Conservation (phyloP, 2,113 vertebrate genomes). For the Paraplagusia blochii region DNA sequence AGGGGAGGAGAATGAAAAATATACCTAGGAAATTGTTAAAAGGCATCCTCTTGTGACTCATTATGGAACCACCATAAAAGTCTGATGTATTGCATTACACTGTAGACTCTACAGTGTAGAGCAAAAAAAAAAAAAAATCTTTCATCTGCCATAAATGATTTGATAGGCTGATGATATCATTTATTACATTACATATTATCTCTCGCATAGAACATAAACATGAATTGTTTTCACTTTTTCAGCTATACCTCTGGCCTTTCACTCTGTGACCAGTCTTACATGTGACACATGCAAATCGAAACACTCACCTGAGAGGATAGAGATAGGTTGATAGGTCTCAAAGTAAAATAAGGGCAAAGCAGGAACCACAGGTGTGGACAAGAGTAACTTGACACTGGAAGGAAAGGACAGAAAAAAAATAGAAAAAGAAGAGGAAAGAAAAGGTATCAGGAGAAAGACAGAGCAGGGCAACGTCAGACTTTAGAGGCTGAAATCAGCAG, state of each 20-base stretch:
- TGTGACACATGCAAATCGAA: slow-evolving; percentile 2
- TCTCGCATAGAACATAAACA: too few species aligned
- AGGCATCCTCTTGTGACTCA: too few species aligned
- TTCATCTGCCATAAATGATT: too few species aligned
- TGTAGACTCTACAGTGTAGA: too few species aligned
- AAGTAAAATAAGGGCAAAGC: slow-evolving; percentile 48
- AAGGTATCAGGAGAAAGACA: slow-evolving; percentile 27
- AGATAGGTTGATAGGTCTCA: slow-evolving; percentile 55
- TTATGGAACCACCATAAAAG: too few species aligned
- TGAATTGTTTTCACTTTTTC: too few species aligned
- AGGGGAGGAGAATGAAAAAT: too few species aligned
- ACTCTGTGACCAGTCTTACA: slow-evolving; percentile 13
- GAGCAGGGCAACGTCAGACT: slow-evolving; percentile 13
- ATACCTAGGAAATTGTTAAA: too few species aligned
- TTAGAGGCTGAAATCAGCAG: slow-evolving; percentile 5
- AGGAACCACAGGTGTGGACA: slow-evolving; percentile 46
- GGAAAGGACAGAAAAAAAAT: slow-evolving; percentile 7
- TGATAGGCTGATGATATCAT: too few species aligned
- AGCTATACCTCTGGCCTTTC: background rate
- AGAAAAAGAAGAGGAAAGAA: slow-evolving; percentile 23
- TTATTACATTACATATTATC: too few species aligned
- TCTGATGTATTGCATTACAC: too few species aligned
- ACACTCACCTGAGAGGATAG: slow-evolving; percentile 63
- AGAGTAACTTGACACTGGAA: slow-evolving; percentile 26
- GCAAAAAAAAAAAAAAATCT: too few species aligned